Base-by-base conservation (phyloP, 92 coral and sea anemone genomes). In the Umimayanthus chanpuru region DNA sequence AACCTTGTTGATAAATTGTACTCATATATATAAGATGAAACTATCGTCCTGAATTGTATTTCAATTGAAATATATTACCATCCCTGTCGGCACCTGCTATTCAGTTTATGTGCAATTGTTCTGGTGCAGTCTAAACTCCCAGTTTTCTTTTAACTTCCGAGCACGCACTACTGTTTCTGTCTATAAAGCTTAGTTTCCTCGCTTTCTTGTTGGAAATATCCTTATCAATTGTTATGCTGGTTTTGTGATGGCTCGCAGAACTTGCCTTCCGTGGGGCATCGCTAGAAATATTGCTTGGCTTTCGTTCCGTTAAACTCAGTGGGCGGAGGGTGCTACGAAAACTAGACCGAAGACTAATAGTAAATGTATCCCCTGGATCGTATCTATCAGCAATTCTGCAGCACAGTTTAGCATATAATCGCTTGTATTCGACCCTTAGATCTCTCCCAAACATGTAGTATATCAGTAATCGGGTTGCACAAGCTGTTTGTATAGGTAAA, bases 381-480 rank as follows among this genome's bases (percentile, higher is more conserved):
- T 73, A 73, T 29, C 39, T 0, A 9, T 3, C 77, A 32, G 40
- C 32, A 15, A 5, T 21, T 73, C 23, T 75, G 44, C 79, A 75
- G 3, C 79, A 39, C 10, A 75, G 25, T 43, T 75, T 75, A 43
- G 79, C 47, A 39, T 39, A 39, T 25, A 75, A 20, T 25, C 25
- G n/a, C 53, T 39, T 75, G 74, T 80, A 81, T 9, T 58, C 70
- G 9, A 15, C 85, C 65, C 84, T 81, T 20, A 80, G 84, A 81
- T 88, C 90, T 18, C 78, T 81, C 0, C 86, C 82, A 7, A 88
- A 58, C 26, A 80, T 68, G 47, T 85, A 85, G 30, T 88, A 88
- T 29, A 88, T n/a, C n/a, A n/a, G n/a, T 88, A n/a, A 88, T 81
- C 6, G 87, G 90, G 39, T 88, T 88, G 29, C 86, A 85, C 28